These are phyloP conservation scores for Dexiosoma caninum DNA, from an alignment of 2,888 invertebrate genomes.

Conservation along the genomic window DNA sequence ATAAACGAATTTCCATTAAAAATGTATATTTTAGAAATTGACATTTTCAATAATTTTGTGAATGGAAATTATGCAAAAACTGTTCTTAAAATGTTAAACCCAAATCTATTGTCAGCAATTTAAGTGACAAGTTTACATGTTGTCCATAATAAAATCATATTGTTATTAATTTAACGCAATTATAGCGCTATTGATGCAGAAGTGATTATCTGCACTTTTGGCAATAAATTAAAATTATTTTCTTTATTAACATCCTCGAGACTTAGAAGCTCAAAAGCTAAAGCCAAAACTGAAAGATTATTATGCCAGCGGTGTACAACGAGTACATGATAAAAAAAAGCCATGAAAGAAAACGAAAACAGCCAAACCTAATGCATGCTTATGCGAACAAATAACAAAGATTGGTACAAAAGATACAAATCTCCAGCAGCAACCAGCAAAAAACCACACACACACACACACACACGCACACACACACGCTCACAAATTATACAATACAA, in stretches of 20 bases:
- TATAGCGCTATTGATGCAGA: slow-evolving; percentile 19
- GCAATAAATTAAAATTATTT: slow-evolving; percentile 32
- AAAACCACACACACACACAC: too few species aligned
- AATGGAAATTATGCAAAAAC: background rate
- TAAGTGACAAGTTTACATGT: too few species aligned
- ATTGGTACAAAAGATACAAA: slow-evolving; percentile 31
- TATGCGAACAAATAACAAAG: slow-evolving; percentile 1
- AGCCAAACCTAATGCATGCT: too few species aligned
- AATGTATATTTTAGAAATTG: background rate
- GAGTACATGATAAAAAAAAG: background rate
- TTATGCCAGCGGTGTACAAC: slow-evolving; percentile 14
- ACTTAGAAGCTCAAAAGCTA: too few species aligned
- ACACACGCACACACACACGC: too few species aligned
- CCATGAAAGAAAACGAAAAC: background rate
- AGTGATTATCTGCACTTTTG: slow-evolving; percentile 34
- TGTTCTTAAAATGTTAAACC: background rate
- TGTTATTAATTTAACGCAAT: slow-evolving; percentile 18
- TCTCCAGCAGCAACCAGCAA: background rate
- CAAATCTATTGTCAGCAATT: background rate
- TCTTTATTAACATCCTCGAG: too few species aligned
- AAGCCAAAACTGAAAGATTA: slow-evolving; percentile 19
- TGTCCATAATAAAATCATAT: background rate
- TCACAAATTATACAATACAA: background rate
- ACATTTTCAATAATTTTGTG: background rate
- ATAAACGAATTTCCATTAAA: slow-evolving; percentile 9